Evolutionary conservation across 2,888 invertebrate genomes (phyloP).

Genomic region (Amiota communis): DNA sequence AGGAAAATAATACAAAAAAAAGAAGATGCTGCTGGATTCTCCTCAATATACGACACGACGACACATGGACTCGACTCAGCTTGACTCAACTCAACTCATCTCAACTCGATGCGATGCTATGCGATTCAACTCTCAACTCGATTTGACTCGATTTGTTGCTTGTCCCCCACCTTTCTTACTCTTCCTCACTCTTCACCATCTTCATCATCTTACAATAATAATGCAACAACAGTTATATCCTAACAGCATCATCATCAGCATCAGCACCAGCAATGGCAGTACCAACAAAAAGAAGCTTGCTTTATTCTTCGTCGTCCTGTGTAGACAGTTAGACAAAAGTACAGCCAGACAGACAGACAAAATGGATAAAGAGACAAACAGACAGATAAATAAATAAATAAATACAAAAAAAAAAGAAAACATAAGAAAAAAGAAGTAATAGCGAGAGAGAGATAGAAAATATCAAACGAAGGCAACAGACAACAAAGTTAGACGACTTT

Average conservation of each 20-base stretch:
- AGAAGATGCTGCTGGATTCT: too few relatives aligned
- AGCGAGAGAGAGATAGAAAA: constrained; percentile 1
- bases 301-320: not conserved
- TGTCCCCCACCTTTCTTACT: not conserved
- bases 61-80: too few relatives aligned
- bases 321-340: constrained; percentile 10
- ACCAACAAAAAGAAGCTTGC: too few relatives aligned
- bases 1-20: too few relatives aligned
- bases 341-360: constrained; percentile 11
- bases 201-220: not conserved
- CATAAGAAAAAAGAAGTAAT: not conserved
- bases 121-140: too few relatives aligned
- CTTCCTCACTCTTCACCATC: not conserved
- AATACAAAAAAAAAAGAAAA: constrained; percentile 5
- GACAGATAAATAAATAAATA: not conserved
- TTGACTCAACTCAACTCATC: not conserved
- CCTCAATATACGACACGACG: too few relatives aligned
- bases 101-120: not conserved
- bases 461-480: not conserved
- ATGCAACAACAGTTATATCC: not conserved
- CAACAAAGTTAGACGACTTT: too few relatives aligned
- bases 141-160: not conserved
- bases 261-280: too few relatives aligned
- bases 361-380: not conserved
- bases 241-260: too few relatives aligned